These are phyloP conservation scores for Cheilosia soror DNA, from an alignment of 2,888 invertebrate species.

Conservation along the genomic window DNA sequence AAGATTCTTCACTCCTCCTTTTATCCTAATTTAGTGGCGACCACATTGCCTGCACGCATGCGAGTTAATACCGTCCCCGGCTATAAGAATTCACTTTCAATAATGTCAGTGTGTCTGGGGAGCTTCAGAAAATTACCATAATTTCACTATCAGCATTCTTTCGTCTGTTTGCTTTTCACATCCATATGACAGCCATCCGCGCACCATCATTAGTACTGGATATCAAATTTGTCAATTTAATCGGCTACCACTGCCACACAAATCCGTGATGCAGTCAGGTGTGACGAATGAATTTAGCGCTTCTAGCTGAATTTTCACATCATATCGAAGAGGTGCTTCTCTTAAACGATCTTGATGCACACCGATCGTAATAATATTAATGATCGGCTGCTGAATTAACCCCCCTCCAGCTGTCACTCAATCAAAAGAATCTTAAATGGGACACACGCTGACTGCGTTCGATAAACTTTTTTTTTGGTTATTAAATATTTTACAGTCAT, in stretches of 20 bases:
- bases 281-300: constrained; percentile 10
- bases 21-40: constrained; percentile 12
- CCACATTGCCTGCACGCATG: background rate
- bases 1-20: constrained; percentile 8
- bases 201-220: constrained; percentile 3
- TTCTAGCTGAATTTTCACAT: background rate
- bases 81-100: constrained; percentile 26
- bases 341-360: background rate
- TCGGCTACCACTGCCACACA: background rate
- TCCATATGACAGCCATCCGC: background rate
- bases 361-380: constrained; percentile 3
- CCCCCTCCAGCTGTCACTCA: background rate
- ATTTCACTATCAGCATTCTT: constrained; percentile 53
- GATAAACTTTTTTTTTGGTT: background rate
- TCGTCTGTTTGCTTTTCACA: background rate
- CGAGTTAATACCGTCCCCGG: background rate
- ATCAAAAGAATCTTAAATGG: constrained; percentile 5
- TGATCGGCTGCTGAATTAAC: constrained; percentile 1
- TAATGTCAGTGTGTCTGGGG: background rate
- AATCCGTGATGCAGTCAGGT: background rate
- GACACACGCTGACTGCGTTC: background rate
- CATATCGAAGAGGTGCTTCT: constrained; percentile 3
- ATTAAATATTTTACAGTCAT: background rate
- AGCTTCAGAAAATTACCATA: constrained; percentile 45
- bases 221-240: constrained; percentile 18